phyloP scores from a whole-genome alignment of 2,113 vertebrate genomes.

The Calypte anna region DNA sequence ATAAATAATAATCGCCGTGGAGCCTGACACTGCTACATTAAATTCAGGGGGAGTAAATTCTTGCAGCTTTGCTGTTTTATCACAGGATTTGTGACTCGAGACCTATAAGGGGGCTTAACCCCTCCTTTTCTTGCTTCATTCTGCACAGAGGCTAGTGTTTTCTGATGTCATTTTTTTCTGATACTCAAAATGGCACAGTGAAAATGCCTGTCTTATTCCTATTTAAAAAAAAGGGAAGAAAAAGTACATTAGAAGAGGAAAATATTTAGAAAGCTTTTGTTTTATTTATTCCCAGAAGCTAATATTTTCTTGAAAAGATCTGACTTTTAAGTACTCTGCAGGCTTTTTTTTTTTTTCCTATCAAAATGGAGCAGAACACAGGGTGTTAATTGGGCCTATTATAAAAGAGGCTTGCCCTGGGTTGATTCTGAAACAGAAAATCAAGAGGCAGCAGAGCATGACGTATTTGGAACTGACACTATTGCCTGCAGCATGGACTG shows the following conservation, averaged over 20 bases:
- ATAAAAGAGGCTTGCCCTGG: slow-evolving; percentile 57
- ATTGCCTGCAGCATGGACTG: slow-evolving; percentile 45
- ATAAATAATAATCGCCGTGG: background rate
- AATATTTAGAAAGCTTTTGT: slow-evolving; percentile 4
- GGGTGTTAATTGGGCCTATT: slow-evolving; percentile 65
- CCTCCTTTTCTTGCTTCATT: background rate
- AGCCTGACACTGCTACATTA: background rate
- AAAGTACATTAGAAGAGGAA: background rate
- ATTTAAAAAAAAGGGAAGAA: background rate
- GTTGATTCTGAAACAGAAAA: slow-evolving; percentile 65
- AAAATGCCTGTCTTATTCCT: background rate
- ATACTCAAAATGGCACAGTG: background rate
- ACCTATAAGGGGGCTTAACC: background rate
- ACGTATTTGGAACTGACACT: slow-evolving; percentile 68
- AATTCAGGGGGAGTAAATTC: background rate
- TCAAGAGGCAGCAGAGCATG: slow-evolving; percentile 63
- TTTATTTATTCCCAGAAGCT: background rate
- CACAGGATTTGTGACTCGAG: background rate
- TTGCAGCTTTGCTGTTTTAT: background rate
- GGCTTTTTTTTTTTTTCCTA: background rate
- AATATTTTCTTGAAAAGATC: background rate
- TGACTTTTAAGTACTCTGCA: background rate
- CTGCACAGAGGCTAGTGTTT: background rate
- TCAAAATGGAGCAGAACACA: background rate
- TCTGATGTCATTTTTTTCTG: background rate